These are phyloP conservation scores for Mellivora capensis DNA, from an alignment of 2,113 vertebrate species.

Conservation along the genomic window DNA sequence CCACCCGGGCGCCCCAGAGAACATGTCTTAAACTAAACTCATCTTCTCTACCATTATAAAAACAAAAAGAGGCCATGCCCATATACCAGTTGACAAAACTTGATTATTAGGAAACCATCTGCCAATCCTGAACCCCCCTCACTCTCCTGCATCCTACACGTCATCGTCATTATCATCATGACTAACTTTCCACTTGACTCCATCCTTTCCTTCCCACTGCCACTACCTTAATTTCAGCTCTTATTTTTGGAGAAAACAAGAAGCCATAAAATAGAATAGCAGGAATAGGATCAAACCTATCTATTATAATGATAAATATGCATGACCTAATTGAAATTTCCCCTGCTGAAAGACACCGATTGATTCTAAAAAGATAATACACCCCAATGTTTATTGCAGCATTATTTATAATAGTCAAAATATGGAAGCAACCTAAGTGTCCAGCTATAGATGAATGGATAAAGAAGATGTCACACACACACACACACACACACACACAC, in stretches of 20 bases:
- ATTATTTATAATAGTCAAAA: not conserved
- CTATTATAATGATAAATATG: not conserved
- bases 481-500: no score
- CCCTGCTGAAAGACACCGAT: not conserved
- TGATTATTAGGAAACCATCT: not conserved
- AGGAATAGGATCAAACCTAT: slow-evolving; percentile 20
- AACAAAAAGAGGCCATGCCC: not conserved
- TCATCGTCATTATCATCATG: not conserved
- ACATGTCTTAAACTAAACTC: not conserved
- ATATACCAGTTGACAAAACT: not conserved
- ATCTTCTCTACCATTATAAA: slow-evolving; percentile 15
- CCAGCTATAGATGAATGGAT: not conserved
- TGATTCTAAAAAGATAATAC: not conserved
- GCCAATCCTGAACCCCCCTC: not conserved
- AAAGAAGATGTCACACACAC: not conserved
- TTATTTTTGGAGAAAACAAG: slow-evolving; percentile 19
- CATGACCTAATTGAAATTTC: not conserved
- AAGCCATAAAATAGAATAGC: slow-evolving; percentile 11
- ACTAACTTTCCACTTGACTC: not conserved
- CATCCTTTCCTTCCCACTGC: not conserved
- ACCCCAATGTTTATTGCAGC: not conserved
- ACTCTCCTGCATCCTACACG: not conserved
- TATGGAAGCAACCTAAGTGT: not conserved
- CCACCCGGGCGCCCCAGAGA: not conserved
- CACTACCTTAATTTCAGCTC: not conserved